Percentiles rank a stretch among this genome's conserved stretches.
These are phyloP conservation scores for Isichthys henryi DNA, from an alignment of 2,113 vertebrate genomes.

Conservation along the genomic window DNA sequence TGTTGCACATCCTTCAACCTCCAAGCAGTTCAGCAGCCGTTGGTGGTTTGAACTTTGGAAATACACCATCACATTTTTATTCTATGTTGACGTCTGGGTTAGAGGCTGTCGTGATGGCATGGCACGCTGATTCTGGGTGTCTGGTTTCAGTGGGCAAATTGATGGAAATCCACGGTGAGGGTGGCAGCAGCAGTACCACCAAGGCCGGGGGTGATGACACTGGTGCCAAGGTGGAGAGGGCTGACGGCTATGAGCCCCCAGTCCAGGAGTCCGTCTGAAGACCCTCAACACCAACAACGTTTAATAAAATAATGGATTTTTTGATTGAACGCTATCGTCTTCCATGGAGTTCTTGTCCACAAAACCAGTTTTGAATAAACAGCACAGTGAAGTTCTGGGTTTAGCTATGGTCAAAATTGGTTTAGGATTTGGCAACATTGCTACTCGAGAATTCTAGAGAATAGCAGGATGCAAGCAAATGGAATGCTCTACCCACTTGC, in stretches of 20 bases:
- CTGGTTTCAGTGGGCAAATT: constrained; percentile 87
- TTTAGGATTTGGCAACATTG: background rate
- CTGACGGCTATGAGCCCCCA: constrained; percentile 94
- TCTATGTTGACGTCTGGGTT: background rate
- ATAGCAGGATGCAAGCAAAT: background rate
- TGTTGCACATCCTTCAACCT: background rate
- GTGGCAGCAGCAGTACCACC: constrained; percentile 68
- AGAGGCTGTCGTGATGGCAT: background rate
- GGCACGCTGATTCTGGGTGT: background rate
- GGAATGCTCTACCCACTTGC: background rate
- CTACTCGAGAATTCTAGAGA: background rate
- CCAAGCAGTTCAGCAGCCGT: background rate
- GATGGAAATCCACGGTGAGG: constrained; percentile 92
- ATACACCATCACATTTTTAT: background rate
- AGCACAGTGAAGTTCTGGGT: background rate
- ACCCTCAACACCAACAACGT: constrained; percentile 41
- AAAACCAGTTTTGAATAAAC: background rate
- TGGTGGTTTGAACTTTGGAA: background rate
- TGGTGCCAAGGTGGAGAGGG: constrained; percentile 93
- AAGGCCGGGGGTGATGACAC: constrained; percentile 86
- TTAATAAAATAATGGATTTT: constrained; percentile 34
- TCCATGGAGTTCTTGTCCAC: background rate
- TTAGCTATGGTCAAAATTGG: background rate
- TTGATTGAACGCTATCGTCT: background rate
- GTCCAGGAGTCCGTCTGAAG: constrained; percentile 92